Base-by-base conservation (phyloP, 2,888 invertebrate genomes). In the Eupithecia inturbata region DNA sequence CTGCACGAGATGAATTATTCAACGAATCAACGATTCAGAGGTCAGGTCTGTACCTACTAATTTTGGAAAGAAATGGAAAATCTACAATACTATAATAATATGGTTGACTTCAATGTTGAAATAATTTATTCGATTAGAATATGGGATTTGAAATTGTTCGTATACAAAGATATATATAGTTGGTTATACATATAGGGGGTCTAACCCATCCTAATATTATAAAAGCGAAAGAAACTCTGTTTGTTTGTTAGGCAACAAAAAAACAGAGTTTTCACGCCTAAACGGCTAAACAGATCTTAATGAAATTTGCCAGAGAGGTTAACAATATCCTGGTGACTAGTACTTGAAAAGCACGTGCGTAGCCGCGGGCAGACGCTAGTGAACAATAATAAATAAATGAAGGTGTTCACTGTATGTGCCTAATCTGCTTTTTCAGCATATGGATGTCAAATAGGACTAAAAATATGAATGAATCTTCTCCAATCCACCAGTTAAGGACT, bases 1-100 rank as follows among this genome's bases (percentile, higher is more conserved):
- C 77, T 81, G 80, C 84, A 81, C 79, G 69, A 68, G 71, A 84
- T 87, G 88, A 88, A 88, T 88, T 83, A 88, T 87, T 86, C 84
- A 88, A 84, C 76, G 72, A 73, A 69, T 60, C 26, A 63, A 63
- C 60, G 62, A 57, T 57, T 57, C 57, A 26, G 57, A 57, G 33
- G 62, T 68, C 49, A 22, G 19, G 26, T 72, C n/a, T 36, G 49
- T 22, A 71, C 67, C 68, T 63, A 74, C 68, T 71, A 72, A 78
- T 77, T 77, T 72, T 76, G 28, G 62, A 31, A 31, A 62, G 62
- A 62, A 31, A 62, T 62, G 62, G 28, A 7, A 57, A 26, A 68
- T 71, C 71, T 70, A 70, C 67, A 68, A 70, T 41, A 22, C 57
- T 26, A 9, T 57, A 57, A 57, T 57, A 57, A 57, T 53, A 22